phyloP scores from a whole-genome alignment of 2,888 invertebrate genomes.

The Platycheirus albimanus region DNA sequence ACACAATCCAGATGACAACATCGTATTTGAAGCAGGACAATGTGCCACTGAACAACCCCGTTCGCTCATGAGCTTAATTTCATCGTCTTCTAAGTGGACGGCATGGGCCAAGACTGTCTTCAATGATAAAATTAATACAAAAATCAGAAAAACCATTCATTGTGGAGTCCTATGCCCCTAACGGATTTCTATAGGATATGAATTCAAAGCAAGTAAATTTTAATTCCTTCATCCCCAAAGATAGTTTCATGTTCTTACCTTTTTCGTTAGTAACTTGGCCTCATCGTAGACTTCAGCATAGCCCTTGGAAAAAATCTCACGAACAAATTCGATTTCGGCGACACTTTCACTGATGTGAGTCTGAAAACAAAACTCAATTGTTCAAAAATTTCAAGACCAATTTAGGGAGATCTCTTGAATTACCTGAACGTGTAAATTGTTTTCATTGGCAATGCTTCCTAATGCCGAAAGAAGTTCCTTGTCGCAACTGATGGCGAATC shows the following conservation, averaged over 20 bases:
- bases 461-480: conserved; percentile 87
- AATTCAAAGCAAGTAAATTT: too few species aligned
- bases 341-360: conserved; percentile 93
- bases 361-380: conserved; percentile 83
- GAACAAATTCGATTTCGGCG: conserved; percentile 88
- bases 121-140: conserved; percentile 46
- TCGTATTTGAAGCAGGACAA: conserved; percentile 93
- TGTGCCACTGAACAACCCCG: conserved; percentile 89
- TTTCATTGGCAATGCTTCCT: conserved; percentile 86
- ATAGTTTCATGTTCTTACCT: conserved; percentile 81
- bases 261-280: conserved; percentile 88
- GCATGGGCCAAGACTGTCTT: conserved; percentile 92
- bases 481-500: conserved; percentile 92
- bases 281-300: conserved; percentile 91
- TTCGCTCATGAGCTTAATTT: conserved; percentile 86
- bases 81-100: conserved; percentile 88
- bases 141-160: too few species aligned
- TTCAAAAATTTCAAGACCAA: background rate
- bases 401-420: too few species aligned
- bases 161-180: too few species aligned
- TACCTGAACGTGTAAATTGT: conserved; percentile 90
- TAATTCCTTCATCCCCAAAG: too few species aligned
- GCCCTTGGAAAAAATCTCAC: conserved; percentile 84
- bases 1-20: conserved; percentile 91
- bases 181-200: too few species aligned